Base-by-base conservation (phyloP, 2,113 vertebrate species). In the Hemiprocne comata region DNA sequence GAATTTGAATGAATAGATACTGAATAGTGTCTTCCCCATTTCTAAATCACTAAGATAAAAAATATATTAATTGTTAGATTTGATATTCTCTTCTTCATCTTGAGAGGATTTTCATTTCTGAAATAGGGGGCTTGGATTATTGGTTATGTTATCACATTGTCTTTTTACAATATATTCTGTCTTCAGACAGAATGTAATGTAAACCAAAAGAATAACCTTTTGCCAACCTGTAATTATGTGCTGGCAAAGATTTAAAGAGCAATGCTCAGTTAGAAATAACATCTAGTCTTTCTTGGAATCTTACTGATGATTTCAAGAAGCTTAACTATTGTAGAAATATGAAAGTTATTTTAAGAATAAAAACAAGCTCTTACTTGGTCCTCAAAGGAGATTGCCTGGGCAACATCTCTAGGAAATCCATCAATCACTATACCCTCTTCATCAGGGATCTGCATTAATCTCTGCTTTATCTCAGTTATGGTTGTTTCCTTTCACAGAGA, bases 391-490 rank as follows among this genome's bases (percentile, higher is more conserved):
- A 99, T 95, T 5, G 99, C 99, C 96, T 99, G 99, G 50, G 99
- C 99, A 26, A 99, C 99, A 13, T 99, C 99, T 66, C 99, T 98
- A 57, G 99, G 99, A 95, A 99, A 99, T 69, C 99, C 99, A 11
- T 99, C 99, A 31, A 99, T 99, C 91, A 99, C 98, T 79, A 99
- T 98, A 3, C 99, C 99, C 11, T 97, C 98, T 72, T 99, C 99
- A 29, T 99, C 99, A 8, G 99, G 99, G 85, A 99, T 99, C 96
- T 99, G 99, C 99, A 99, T 99, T 93, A 99, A 97, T 95, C 98
- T 99, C 96, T 99, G 99, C 95, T 99, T 99, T 97, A 99, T 99
- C 97, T 99, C 99, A 21, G 99, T 99, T 96, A 99, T 99, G n/a
- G 99, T 99, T 31, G 99, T 99, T 97, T 99, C 99, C 99, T 99